Conservation (phyloP, 2,113 vertebrate species). For the Muntiacus reevesi region DNA sequence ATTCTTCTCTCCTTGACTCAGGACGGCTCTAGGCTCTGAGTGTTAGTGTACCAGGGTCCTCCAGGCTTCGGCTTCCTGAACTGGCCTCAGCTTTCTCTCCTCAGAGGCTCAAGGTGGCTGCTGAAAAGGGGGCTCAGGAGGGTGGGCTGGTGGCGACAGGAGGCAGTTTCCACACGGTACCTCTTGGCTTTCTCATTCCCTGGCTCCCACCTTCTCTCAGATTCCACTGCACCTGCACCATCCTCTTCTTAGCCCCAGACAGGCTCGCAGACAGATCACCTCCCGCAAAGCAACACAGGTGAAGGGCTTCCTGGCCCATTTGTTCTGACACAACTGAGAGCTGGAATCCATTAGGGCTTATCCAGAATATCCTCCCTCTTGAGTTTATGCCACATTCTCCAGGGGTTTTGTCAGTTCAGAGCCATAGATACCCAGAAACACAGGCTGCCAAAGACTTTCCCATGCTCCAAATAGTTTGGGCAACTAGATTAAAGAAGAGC, state of each 20-base stretch:
- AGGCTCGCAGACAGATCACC: background rate
- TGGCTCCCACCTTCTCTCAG: background rate
- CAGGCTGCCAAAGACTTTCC: background rate
- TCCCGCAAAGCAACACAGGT: fast-evolving
- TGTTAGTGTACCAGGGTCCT: fast-evolving
- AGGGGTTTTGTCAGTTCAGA: background rate
- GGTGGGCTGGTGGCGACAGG: background rate
- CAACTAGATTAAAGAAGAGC: background rate
- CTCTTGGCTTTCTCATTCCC: background rate
- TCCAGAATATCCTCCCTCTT: background rate
- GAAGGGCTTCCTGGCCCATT: background rate
- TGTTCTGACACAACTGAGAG: background rate
- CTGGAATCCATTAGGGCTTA: background rate
- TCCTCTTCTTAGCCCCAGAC: background rate
- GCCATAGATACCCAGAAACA: background rate
- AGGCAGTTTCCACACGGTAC: background rate
- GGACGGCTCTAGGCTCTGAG: fast-evolving
- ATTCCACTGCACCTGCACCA: background rate
- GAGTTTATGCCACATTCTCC: background rate
- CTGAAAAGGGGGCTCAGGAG: fast-evolving
- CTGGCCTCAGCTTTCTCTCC: background rate
- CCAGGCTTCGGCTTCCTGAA: background rate
- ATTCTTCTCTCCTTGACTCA: background rate
- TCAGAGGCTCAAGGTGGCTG: background rate
- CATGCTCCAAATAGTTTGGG: background rate